A percentile compares a stretch with the other conserved stretches of the same genome.
Conservation (phyloP, 2,888 invertebrate species). For the Lamellibrachia satsuma region DNA sequence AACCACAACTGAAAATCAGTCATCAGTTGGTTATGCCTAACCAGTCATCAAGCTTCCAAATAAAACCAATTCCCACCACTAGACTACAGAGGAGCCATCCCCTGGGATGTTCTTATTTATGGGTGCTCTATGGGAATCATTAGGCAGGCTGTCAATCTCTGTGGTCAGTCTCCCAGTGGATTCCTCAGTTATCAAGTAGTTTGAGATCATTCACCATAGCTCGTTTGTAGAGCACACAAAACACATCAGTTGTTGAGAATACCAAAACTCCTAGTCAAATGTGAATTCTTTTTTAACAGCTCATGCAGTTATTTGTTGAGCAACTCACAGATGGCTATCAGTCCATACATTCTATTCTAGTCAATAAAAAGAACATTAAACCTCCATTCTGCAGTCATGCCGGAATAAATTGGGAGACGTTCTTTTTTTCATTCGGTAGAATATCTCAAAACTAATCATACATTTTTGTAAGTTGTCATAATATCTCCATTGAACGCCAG, state of each 20-base stretch:
- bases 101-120: background rate
- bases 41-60: background rate
- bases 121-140: background rate
- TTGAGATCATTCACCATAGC: background rate
- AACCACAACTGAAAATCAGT: background rate
- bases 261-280: background rate
- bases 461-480: background rate
- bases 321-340: background rate
- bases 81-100: background rate
- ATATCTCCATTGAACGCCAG: background rate
- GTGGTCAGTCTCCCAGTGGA: background rate
- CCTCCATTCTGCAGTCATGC: constrained; percentile 10
- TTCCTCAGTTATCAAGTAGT: background rate
- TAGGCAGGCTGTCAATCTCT: background rate
- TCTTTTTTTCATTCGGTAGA: background rate
- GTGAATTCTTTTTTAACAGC: background rate
- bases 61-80: constrained; percentile 1
- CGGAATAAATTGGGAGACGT: background rate
- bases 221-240: background rate
- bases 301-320: background rate
- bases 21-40: background rate
- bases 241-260: background rate
- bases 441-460: background rate
- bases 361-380: background rate
- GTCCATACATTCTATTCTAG: too few relatives aligned